Conservation (phyloP, 2,113 vertebrate genomes). For the Peromyscus californicus region DNA sequence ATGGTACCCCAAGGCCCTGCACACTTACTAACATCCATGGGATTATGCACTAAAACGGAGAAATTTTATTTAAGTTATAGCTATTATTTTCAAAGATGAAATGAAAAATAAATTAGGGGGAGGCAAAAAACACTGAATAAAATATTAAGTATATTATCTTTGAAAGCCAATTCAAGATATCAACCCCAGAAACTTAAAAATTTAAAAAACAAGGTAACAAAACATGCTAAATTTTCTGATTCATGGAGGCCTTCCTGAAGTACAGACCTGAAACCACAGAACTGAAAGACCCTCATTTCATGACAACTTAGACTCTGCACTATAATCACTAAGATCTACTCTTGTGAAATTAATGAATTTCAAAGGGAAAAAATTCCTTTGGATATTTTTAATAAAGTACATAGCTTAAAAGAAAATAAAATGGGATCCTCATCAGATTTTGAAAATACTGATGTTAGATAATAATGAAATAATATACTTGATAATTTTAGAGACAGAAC, state of each 20-base stretch:
- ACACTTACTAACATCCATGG: not conserved
- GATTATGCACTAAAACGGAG: not conserved
- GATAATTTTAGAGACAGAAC: not conserved
- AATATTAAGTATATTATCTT: not conserved
- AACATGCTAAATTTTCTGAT: slow-evolving; percentile 1
- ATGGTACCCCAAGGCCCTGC: not conserved
- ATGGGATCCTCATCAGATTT: not conserved
- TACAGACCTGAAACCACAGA: too few species aligned
- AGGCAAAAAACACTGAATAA: not conserved
- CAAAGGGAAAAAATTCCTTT: not conserved
- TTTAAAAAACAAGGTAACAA: not conserved
- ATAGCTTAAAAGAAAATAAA: slow-evolving; percentile 21
- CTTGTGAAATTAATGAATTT: not conserved
- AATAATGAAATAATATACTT: not conserved
- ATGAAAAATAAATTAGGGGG: not conserved
- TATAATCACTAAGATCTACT: not conserved
- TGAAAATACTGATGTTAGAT: not conserved
- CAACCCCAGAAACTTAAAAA: not conserved
- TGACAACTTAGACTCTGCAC: not conserved
- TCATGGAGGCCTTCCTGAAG: not conserved
- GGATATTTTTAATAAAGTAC: not conserved
- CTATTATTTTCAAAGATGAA: slow-evolving; percentile 11
- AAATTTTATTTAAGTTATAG: not conserved
- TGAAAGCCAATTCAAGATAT: not conserved
- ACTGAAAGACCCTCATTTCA: not conserved